Conservation (phyloP, 1,140 invertebrate genomes). For the Lordiphosa stackelbergi region DNA sequence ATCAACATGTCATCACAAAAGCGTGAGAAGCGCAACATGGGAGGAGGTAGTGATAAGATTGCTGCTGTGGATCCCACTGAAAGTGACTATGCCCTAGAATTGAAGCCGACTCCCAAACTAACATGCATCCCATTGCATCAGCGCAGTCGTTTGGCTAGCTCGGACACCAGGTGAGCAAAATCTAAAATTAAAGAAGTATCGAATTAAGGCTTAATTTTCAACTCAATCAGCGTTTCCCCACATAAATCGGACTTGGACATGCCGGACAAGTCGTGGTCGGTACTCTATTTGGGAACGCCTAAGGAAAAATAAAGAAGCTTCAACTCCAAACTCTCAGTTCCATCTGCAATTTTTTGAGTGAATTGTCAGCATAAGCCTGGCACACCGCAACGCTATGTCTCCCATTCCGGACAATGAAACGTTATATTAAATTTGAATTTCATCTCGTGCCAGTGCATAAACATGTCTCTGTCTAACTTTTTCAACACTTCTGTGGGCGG, state of each 20-base stretch:
- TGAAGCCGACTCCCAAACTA: constrained; percentile 57
- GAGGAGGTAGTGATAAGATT: constrained; percentile 14
- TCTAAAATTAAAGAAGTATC: neutral
- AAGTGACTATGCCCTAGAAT: constrained; percentile 49
- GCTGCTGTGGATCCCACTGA: constrained; percentile 13
- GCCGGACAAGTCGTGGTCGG: constrained; percentile 71
- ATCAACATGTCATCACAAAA: constrained; percentile 37
- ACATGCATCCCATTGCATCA: constrained; percentile 61
- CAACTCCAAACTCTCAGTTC: neutral
- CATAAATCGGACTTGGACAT: constrained; percentile 30
- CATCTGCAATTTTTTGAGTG: constrained; percentile 7
- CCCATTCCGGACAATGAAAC: constrained; percentile 23
- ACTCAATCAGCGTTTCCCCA: constrained; percentile 1
- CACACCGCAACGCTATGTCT: constrained; percentile 18
- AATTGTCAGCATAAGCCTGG: constrained; percentile 26
- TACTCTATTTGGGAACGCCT: constrained; percentile 48
- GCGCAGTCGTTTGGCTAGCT: constrained; percentile 34
- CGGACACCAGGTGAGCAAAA: constrained; percentile 44
- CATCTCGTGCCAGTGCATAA: constrained; percentile 48
- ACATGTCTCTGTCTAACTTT: constrained; percentile 15
- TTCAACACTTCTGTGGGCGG: constrained; percentile 7
- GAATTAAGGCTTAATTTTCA: neutral
- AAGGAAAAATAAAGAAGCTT: constrained; percentile 26
- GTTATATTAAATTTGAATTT: constrained; percentile 50
- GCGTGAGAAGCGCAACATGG: constrained; percentile 14